phyloP scores from a whole-genome alignment of 2,113 vertebrate genomes.

The Ramphastos sulfuratus region DNA sequence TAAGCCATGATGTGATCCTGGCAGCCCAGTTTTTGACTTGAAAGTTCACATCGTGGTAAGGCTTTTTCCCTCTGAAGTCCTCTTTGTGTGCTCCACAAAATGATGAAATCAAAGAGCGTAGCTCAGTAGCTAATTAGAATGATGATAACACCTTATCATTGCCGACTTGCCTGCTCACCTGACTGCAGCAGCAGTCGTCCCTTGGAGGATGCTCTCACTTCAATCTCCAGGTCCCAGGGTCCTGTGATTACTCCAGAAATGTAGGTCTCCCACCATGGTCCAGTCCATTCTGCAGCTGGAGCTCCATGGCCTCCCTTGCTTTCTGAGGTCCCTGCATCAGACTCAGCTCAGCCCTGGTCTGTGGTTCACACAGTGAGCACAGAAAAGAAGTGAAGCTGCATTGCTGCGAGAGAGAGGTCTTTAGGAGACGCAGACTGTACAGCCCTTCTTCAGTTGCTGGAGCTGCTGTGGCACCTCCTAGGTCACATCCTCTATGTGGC shows the following conservation, averaged over 20 bases:
- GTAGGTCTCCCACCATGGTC: not conserved
- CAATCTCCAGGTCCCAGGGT: not conserved
- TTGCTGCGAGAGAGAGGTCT: not conserved
- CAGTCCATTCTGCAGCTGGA: accelerated
- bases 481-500: not conserved
- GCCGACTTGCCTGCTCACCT: not conserved
- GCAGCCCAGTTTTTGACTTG: slow-evolving; percentile 19
- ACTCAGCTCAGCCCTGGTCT: not conserved
- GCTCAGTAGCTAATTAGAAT: slow-evolving; percentile 49
- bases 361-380: not conserved
- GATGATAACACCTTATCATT: slow-evolving; percentile 30
- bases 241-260: not conserved
- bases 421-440: not conserved
- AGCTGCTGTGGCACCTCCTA: not conserved
- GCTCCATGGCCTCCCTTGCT: not conserved
- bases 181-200: not conserved
- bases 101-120: slow-evolving; percentile 8
- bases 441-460: not conserved
- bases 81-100: not conserved
- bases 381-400: not conserved
- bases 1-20: slow-evolving; percentile 44
- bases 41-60: slow-evolving; percentile 32
- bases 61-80: not conserved
- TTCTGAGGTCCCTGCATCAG: not conserved
- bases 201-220: not conserved